Conservation (phyloP, 2,113 vertebrate species). For the Galeopterus variegatus region DNA sequence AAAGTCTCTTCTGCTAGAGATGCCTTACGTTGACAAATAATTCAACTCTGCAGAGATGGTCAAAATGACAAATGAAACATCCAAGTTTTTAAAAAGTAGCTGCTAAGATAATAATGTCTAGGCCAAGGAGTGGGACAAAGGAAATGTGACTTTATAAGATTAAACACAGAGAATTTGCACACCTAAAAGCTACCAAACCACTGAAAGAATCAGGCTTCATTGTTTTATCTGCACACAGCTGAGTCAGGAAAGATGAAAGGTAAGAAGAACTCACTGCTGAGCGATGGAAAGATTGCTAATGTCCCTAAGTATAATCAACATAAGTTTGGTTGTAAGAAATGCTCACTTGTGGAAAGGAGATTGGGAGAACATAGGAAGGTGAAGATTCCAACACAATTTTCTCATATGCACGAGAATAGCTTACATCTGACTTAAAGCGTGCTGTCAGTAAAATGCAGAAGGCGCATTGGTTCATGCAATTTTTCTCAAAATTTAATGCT, state of each 20-base stretch:
- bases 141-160: conserved; percentile 6
- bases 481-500: neutral
- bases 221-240: neutral
- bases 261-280: neutral
- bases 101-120: neutral
- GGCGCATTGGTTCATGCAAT: neutral
- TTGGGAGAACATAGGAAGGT: neutral
- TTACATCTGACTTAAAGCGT: neutral
- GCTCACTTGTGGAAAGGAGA: neutral
- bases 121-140: neutral
- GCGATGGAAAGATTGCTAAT: neutral
- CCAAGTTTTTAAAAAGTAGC: neutral
- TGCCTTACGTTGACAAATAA: neutral
- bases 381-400: neutral
- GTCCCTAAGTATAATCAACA: neutral
- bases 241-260: neutral
- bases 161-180: neutral
- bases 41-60: neutral
- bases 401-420: neutral
- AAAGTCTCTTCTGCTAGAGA: neutral
- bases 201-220: neutral
- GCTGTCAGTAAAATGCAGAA: neutral
- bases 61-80: neutral
- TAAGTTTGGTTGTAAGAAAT: neutral
- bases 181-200: neutral